Evolutionary conservation across 2,888 invertebrate genomes (phyloP).

Genomic region (Macaria notata): DNA sequence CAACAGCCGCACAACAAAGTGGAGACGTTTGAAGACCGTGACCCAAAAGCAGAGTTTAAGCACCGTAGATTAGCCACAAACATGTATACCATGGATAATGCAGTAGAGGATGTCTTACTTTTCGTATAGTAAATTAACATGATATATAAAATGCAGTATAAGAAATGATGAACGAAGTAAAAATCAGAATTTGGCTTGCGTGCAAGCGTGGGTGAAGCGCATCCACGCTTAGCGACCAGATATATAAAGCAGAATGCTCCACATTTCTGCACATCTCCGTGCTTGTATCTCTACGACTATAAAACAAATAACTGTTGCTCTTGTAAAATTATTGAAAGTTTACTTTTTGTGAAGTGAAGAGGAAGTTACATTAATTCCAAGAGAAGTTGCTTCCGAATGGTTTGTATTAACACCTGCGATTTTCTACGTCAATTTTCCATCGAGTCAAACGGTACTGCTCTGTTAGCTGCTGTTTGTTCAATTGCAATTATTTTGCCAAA

Average conservation of each 20-base stretch:
- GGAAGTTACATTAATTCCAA: no score
- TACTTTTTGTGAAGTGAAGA: no score
- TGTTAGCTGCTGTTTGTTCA: no score
- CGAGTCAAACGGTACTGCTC: no score
- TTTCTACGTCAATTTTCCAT: no score
- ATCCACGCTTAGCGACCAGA: constrained; percentile 65
- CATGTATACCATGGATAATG: constrained; percentile 31
- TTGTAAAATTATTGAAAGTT: constrained; percentile 12
- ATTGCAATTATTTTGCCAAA: no score
- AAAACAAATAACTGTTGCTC: constrained; percentile 39
- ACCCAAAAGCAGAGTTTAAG: constrained; percentile 33
- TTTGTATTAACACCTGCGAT: no score
- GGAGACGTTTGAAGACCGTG: constrained; percentile 30
- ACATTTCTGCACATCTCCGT: constrained; percentile 46
- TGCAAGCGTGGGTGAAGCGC: constrained; percentile 57
- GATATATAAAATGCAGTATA: constrained; percentile 37
- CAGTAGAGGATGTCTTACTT: constrained; percentile 18
- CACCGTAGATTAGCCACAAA: constrained; percentile 30
- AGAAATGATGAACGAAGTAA: constrained; percentile 40
- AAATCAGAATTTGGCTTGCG: constrained; percentile 50
- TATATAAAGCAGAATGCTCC: constrained; percentile 57
- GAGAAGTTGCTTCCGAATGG: no score
- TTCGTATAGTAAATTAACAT: constrained; percentile 18
- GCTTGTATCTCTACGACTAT: constrained; percentile 44
- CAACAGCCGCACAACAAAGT: constrained; percentile 18